Evolutionary conservation across 2,888 invertebrate genomes (phyloP), one percentile per base, ranked within the genome.

Genomic region (Eilema griseolum): DNA sequence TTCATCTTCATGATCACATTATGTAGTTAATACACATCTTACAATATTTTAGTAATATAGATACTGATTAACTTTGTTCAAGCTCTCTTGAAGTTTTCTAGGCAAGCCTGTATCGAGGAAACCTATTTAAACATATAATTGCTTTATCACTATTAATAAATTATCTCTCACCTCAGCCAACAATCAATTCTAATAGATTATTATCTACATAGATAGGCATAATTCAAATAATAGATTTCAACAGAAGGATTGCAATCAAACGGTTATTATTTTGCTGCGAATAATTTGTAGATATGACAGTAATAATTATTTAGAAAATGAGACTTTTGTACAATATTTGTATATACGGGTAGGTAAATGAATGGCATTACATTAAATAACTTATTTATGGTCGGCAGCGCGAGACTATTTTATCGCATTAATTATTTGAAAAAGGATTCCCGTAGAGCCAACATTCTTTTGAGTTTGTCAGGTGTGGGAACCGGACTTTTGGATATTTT

Each of bases 341-440:
- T 24, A n/a, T 1, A 16, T 46, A 46, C n/a, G n/a, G 7, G 20
- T 52, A 46, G 20, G 20, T 20, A n/a, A 52, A n/a, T 52, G 0
- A 46, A 46, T 46, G 20, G 7, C 46, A 46, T 46, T 1, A 7
- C 20, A 46, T 41, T 16, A 4, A 41, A 41, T 46, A 3, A 46
- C 20, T 20, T 46, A 20, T 7, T 20, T 20, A 20, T 33, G 4
- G 8, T 28, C 28, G 8, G 4, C 31, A 7, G 31, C 31, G 8
- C 7, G 31, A 33, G 31, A 93, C 94, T 93, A 93, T 94, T 95
- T 95, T 94, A 95, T 95, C 94, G 94, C 93, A 95, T 95, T 95
- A 94, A 95, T 95, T 95, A 95, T 95, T 94, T 93, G 90, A 89
- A 94, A 92, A 94, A 93, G 92, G 92, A 92, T 93, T 93, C 93